Percentiles rank a stretch among this genome's conserved stretches.
phyloP scores from a whole-genome alignment of 2,888 invertebrate species.

The Mimas tiliae region DNA sequence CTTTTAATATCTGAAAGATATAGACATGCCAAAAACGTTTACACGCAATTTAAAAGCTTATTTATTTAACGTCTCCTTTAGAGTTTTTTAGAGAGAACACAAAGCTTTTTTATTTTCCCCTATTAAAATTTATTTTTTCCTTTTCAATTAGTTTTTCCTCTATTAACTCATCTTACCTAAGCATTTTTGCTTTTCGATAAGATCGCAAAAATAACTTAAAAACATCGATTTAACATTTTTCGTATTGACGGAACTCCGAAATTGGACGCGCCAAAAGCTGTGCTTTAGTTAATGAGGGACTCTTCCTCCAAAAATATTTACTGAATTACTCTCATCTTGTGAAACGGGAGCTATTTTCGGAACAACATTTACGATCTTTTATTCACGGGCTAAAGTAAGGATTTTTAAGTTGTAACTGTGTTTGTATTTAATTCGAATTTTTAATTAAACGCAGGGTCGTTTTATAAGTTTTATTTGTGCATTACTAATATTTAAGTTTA shows the following conservation, averaged over 20 bases:
- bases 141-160: no score
- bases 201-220: no score
- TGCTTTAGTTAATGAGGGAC: constrained; percentile 44
- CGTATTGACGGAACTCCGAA: constrained; percentile 9
- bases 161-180: no score
- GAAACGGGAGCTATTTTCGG: constrained; percentile 31
- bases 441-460: neutral
- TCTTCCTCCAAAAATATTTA: constrained; percentile 35
- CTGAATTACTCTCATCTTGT: constrained; percentile 34
- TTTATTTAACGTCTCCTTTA: no score
- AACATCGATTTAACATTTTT: neutral
- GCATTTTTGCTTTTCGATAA: no score
- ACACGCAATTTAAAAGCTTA: no score
- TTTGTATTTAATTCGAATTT: neutral
- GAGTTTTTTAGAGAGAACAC: no score
- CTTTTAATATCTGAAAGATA: no score
- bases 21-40: no score
- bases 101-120: no score
- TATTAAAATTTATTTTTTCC: no score
- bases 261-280: constrained; percentile 34
- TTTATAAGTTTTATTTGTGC: neutral
- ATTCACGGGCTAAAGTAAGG: neutral
- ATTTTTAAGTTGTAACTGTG: neutral
- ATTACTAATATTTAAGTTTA: no score
- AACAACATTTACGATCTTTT: neutral